Percentiles rank a stretch among this genome's conserved stretches.
Conservation (phyloP, 2,113 vertebrate species). For the Butastur rufipennis region DNA sequence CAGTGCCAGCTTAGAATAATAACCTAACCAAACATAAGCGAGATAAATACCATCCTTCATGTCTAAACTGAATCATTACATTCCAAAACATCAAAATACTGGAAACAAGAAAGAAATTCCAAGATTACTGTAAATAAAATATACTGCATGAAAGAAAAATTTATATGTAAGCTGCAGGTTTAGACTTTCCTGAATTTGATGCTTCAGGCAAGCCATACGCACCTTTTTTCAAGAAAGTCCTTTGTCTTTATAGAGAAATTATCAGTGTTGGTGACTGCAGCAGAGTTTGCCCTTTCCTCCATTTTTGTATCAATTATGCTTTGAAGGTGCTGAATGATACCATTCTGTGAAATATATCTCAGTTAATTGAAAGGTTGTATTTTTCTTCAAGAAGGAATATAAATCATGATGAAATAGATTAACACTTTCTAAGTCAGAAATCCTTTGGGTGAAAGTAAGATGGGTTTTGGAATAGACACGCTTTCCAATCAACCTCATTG, state of each 20-base stretch:
- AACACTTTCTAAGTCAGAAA: not conserved
- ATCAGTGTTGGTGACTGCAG: not conserved
- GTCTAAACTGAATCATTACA: not conserved
- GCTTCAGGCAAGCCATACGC: not conserved
- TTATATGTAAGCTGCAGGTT: not conserved
- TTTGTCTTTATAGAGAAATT: not conserved
- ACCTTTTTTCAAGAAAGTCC: not conserved
- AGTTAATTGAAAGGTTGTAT: not conserved
- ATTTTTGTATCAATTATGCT: not conserved
- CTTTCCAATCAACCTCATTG: not conserved
- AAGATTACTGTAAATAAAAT: not conserved
- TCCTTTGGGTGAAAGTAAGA: not conserved
- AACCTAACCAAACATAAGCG: not conserved
- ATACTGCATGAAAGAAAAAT: not conserved
- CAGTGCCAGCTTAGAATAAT: not conserved
- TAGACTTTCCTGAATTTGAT: not conserved
- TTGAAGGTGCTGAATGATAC: not conserved
- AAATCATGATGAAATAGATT: not conserved
- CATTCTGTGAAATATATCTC: not conserved
- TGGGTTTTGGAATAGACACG: not conserved
- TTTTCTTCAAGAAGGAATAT: not conserved
- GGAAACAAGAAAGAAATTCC: not conserved
- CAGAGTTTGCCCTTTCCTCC: not conserved
- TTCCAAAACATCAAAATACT: not conserved
- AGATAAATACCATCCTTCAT: not conserved